phyloP scores from a whole-genome alignment of 2,888 invertebrate species.

The Thecocarcelia acutangulata region DNA sequence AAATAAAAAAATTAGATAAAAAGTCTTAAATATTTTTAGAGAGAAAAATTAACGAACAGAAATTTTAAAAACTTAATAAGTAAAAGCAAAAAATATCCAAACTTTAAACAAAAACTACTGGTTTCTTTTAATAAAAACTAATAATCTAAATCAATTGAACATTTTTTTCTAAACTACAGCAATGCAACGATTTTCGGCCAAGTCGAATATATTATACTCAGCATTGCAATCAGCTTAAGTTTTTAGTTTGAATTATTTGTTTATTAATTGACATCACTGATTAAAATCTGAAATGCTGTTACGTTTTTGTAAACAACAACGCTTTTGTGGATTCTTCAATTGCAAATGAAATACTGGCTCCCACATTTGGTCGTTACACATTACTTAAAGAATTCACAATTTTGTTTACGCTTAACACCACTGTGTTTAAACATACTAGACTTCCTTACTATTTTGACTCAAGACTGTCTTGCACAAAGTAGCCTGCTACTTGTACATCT shows the following conservation, averaged over 20 bases:
- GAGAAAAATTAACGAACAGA: conserved; percentile 31
- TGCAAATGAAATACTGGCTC: too few species aligned
- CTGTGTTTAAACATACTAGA: too few species aligned
- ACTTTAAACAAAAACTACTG: conserved; percentile 50
- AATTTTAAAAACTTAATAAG: neutral
- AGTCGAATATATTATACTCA: conserved; percentile 16
- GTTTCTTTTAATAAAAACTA: conserved; percentile 43
- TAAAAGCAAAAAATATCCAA: conserved; percentile 31
- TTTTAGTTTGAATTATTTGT: neutral
- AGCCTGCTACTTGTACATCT: too few species aligned
- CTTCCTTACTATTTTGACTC: too few species aligned
- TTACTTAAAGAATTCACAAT: too few species aligned
- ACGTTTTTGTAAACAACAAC: too few species aligned
- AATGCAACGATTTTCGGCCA: neutral
- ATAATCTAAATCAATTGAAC: conserved; percentile 22
- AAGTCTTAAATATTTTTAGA: conserved; percentile 59
- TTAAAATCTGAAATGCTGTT: too few species aligned
- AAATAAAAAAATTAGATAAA: conserved; percentile 19
- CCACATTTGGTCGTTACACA: too few species aligned
- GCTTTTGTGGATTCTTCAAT: too few species aligned
- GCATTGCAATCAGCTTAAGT: neutral
- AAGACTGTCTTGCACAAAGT: too few species aligned
- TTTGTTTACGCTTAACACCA: too few species aligned
- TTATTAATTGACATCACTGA: too few species aligned
- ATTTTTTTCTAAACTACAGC: neutral